These are phyloP conservation scores for Chondrosia reniformis DNA, from an alignment of 37 sponge, comb jelly and placozoan species.

Conservation along the genomic window DNA sequence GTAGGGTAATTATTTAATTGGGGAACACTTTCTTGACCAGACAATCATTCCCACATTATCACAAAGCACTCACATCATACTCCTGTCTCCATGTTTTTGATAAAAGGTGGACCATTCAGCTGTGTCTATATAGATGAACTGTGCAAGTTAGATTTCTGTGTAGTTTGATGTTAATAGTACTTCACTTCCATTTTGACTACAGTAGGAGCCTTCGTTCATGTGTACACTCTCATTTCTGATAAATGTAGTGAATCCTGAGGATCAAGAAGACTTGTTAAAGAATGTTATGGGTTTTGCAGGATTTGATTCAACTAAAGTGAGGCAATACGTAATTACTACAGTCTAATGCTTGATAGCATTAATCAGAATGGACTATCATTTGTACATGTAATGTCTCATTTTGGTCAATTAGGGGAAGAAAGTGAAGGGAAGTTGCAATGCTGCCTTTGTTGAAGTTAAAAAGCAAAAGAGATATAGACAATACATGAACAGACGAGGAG, in stretches of 20 bases:
- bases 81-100: no score
- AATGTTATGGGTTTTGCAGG: constrained; percentile 81
- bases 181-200: no score
- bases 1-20: no score
- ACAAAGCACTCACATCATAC: no score
- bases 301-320: constrained; percentile 88
- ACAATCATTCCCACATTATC: no score
- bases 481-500: constrained; percentile 97
- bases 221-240: background rate
- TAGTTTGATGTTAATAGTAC: no score
- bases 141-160: no score
- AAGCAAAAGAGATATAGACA: constrained; percentile 74
- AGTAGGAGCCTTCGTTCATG: no score
- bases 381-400: background rate
- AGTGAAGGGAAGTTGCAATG: constrained; percentile 56
- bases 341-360: background rate
- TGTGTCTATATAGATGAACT: no score
- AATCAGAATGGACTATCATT: background rate
- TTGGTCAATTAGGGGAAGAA: constrained; percentile 60
- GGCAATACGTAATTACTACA: background rate
- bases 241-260: constrained; percentile 15
- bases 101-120: no score
- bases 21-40: no score
- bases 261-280: constrained; percentile 73
- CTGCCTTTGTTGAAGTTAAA: constrained; percentile 44